Base-by-base conservation (phyloP, 2,797 vertebrate genomes). In the Tauraco hartlaubi region DNA sequence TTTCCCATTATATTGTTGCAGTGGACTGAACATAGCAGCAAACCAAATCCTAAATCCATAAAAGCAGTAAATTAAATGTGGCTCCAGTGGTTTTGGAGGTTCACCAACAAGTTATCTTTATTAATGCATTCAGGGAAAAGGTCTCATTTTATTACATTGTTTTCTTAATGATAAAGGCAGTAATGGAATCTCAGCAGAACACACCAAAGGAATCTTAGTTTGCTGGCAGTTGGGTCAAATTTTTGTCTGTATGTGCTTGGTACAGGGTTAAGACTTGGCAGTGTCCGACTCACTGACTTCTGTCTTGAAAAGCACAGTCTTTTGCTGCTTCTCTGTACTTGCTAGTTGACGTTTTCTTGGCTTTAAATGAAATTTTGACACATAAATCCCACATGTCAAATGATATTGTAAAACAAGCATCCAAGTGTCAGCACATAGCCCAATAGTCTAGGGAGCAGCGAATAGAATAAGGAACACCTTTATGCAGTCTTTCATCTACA, bases 371-470 rank as follows among this genome's bases (percentile, higher is more conserved):
- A 98, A 97, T 98, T 98, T 98, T 98, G 98, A 98, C 98, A 98
- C 97, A 97, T 97, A 97, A 98, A 98, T 98, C 98, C 98, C 97
- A 97, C 96, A 97, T 98, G 98, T 98, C 98, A 98, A 98, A 97
- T 98, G 98, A 99, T 98, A 98, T 97, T 98, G 97, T 98, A 98
- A 98, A 99, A 98, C 98, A 98, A 98, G 98, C 98, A 98, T 98
- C 98, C 97, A 97, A 98, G 98, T 98, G 98, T 98, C 98, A 96
- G 98, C 97, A 97, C 97, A 98, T 97, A 96, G 97, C 91, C 97
- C 89, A 96, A 93, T 95, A 93, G 97, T 97, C 98, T 97, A 93
- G 97, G 97, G 98, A 98, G 97, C 14, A 86, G 81, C 97, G 94
- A 96, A 92, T 46, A 96, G 97, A 97, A 96, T 90, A 91, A 98